Evolutionary conservation across 2,888 invertebrate species (phyloP).

Genomic region (Eubasilissa splendida): DNA sequence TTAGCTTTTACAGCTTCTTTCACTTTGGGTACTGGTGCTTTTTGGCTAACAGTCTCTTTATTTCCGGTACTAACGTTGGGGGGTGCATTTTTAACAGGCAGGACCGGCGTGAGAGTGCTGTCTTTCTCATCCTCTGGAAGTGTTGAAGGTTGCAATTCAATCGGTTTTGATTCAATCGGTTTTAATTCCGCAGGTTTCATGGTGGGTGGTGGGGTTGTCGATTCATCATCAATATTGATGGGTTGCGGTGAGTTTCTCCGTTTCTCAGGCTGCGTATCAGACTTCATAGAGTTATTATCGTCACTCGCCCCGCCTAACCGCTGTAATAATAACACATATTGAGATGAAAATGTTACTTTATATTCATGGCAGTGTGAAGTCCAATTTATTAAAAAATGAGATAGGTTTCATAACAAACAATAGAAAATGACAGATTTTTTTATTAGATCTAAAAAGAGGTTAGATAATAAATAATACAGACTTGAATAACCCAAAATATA

Average conservation of each 20-base stretch:
- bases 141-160: background rate
- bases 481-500: no score
- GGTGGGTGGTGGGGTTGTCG: slow-evolving; percentile 51
- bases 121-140: slow-evolving; percentile 23
- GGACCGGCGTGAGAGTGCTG: slow-evolving; percentile 38
- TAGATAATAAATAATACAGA: no score
- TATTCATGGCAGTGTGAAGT: no score
- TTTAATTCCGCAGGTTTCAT: slow-evolving; percentile 28
- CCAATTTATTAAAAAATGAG: no score
- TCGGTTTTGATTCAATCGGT: background rate
- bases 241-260: slow-evolving; percentile 20
- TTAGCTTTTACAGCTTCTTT: slow-evolving; percentile 70
- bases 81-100: slow-evolving; percentile 18
- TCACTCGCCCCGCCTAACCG: slow-evolving; percentile 74
- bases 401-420: no score
- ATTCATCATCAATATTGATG: slow-evolving; percentile 47
- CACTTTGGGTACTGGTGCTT: slow-evolving; percentile 56
- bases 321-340: slow-evolving; percentile 62
- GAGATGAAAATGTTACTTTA: slow-evolving; percentile 5
- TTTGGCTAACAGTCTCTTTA: slow-evolving; percentile 60
- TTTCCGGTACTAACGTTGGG: slow-evolving; percentile 32
- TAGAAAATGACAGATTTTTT: no score
- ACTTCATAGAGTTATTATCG: slow-evolving; percentile 67
- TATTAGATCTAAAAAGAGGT: no score
- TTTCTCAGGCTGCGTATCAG: slow-evolving; percentile 17